Conservation (phyloP, 2,113 vertebrate genomes). For the Apaloderma vittatum region DNA sequence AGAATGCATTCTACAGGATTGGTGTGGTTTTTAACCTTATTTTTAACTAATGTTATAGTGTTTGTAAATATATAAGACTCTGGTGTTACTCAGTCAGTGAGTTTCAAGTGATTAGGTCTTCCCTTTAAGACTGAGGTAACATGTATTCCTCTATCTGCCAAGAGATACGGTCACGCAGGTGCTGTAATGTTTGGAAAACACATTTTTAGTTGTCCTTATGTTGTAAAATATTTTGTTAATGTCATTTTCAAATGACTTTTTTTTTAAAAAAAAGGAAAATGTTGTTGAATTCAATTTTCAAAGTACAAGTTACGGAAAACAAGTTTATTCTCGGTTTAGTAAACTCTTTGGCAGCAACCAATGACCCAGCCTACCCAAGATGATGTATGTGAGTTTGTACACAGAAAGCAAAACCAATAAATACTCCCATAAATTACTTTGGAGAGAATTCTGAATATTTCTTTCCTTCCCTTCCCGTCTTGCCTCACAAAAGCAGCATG, state of each 20-base stretch:
- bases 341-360: neutral
- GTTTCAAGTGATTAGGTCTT: neutral
- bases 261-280: neutral
- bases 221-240: constrained; percentile 18
- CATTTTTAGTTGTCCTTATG: neutral
- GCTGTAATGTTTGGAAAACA: neutral
- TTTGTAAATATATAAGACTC: neutral
- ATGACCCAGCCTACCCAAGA: neutral
- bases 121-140: neutral
- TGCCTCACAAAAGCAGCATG: constrained; percentile 18
- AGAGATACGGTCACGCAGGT: neutral
- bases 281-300: neutral
- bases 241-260: constrained; percentile 11
- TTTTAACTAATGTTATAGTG: neutral
- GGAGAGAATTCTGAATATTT: constrained; percentile 38
- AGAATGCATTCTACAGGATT: neutral
- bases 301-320: neutral
- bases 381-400: neutral
- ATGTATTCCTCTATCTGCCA: neutral
- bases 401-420: neutral
- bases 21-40: neutral
- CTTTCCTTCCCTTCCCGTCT: constrained; percentile 1
- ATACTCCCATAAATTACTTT: neutral
- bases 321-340: neutral
- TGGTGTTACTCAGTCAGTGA: neutral